phyloP scores from a whole-genome alignment of 2,888 invertebrate genomes.

The Melipona bicolor region DNA sequence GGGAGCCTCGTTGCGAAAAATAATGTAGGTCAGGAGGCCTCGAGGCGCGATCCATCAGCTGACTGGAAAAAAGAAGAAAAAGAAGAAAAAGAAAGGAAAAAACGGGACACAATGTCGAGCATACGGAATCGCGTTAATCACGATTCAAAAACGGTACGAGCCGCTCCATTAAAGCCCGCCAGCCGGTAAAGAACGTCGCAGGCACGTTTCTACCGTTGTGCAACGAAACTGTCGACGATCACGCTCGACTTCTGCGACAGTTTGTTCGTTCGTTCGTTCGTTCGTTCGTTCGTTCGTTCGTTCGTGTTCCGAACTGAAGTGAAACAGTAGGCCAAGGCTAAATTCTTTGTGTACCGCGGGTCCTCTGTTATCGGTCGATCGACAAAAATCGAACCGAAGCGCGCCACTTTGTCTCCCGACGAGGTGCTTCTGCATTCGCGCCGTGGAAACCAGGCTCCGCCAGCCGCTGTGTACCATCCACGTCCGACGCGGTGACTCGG shows the following conservation, averaged over 20 bases:
- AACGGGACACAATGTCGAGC: conserved; percentile 43
- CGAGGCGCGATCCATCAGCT: conserved; percentile 31
- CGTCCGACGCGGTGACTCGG: neutral
- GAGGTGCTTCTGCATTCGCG: neutral
- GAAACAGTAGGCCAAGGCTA: conserved; percentile 62
- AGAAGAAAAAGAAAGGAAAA: neutral
- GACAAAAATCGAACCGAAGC: neutral
- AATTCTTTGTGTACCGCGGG: conserved; percentile 34
- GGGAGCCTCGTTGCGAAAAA: conserved; percentile 43
- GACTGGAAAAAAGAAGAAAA: neutral
- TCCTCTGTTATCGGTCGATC: conserved; percentile 21
- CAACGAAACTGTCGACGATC: conserved; percentile 33
- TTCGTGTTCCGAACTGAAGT: conserved; percentile 13
- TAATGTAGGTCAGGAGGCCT: conserved; percentile 48
- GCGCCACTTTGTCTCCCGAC: neutral
- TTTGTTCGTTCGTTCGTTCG: neutral
- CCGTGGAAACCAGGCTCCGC: neutral
- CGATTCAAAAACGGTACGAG: conserved; percentile 47
- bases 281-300: neutral
- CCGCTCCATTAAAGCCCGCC: conserved; percentile 40
- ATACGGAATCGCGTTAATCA: conserved; percentile 53
- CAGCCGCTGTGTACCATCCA: neutral
- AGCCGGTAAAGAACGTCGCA: conserved; percentile 24
- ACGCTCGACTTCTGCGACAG: conserved; percentile 44
- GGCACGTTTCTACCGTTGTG: conserved; percentile 49